A percentile compares a stretch with the other conserved stretches of the same genome.
Conservation (phyloP, 2,113 vertebrate species). For the Psophia crepitans region DNA sequence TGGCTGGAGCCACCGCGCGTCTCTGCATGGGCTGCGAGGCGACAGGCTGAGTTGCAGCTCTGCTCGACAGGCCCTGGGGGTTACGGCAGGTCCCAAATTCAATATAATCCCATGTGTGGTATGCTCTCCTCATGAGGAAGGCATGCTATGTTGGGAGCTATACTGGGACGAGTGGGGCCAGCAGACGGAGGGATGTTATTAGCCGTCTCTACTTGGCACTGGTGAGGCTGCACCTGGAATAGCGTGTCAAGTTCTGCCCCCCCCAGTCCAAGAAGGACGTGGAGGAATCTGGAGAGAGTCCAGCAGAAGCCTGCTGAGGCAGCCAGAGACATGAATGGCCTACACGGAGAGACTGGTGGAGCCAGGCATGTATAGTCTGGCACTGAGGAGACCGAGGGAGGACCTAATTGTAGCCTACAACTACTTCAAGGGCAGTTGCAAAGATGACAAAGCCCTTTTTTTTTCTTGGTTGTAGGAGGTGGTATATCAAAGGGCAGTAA, state of each 20-base stretch:
- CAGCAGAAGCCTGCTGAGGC: neutral
- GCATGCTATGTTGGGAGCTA: neutral
- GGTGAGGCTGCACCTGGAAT: neutral
- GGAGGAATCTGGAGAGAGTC: neutral
- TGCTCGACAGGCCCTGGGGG: neutral
- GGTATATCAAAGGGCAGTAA: neutral
- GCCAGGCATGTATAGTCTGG: neutral
- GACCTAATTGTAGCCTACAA: neutral
- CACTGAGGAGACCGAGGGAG: neutral
- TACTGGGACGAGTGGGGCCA: neutral
- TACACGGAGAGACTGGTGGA: neutral
- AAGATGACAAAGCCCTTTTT: neutral
- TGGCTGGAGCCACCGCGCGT: neutral
- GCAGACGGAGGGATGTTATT: neutral
- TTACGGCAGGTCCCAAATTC: neutral
- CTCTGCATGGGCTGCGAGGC: neutral
- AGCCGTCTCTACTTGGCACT: neutral
- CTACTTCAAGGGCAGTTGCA: neutral
- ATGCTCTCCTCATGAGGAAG: neutral
- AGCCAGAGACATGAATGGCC: neutral
- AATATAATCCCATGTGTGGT: neutral
- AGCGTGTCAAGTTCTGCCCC: rapidly evolving
- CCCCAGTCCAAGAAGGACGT: neutral
- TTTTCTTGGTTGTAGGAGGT: neutral
- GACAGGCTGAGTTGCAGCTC: neutral